Percentiles rank a stretch among this genome's conserved stretches.
Evolutionary conservation across 2,888 invertebrate genomes (phyloP).

Genomic region (Zeuzera pyrina): DNA sequence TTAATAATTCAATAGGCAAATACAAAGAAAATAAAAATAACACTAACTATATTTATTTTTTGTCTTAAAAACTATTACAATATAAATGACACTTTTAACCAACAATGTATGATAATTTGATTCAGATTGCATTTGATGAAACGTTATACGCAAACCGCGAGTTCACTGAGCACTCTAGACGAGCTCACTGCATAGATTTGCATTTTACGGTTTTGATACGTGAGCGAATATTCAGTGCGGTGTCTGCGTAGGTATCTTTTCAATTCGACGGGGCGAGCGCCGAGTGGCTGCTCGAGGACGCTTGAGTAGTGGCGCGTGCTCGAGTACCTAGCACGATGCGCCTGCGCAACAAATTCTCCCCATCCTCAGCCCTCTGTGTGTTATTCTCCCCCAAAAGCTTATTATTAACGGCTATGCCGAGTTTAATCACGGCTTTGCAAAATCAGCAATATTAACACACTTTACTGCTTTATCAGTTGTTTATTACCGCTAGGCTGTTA

Average conservation of each 20-base stretch:
- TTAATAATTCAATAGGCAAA: background rate
- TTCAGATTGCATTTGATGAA: constrained; percentile 65
- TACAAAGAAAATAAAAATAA: background rate
- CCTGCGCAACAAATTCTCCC: constrained; percentile 41
- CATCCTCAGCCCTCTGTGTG: no score
- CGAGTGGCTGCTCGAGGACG: constrained; percentile 56
- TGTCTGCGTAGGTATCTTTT: constrained; percentile 69
- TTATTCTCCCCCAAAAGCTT: constrained; percentile 15
- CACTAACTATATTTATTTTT: background rate
- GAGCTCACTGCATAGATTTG: constrained; percentile 69
- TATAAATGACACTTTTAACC: background rate
- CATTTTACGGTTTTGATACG: constrained; percentile 71
- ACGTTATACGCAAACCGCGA: constrained; percentile 36
- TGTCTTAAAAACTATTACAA: no score
- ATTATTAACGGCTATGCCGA: constrained; percentile 48
- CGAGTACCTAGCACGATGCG: constrained; percentile 52
- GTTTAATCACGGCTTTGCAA: constrained; percentile 53
- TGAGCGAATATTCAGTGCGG: constrained; percentile 68
- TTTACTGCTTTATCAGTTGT: no score
- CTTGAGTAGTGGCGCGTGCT: constrained; percentile 67
- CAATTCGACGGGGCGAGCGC: constrained; percentile 62
- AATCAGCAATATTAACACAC: no score
- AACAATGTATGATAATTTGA: constrained; percentile 45
- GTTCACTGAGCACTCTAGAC: constrained; percentile 55
- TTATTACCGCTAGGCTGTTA: no score